These are phyloP conservation scores for Perizoma affinitatum DNA, from an alignment of 2,888 invertebrate species.

Conservation along the genomic window DNA sequence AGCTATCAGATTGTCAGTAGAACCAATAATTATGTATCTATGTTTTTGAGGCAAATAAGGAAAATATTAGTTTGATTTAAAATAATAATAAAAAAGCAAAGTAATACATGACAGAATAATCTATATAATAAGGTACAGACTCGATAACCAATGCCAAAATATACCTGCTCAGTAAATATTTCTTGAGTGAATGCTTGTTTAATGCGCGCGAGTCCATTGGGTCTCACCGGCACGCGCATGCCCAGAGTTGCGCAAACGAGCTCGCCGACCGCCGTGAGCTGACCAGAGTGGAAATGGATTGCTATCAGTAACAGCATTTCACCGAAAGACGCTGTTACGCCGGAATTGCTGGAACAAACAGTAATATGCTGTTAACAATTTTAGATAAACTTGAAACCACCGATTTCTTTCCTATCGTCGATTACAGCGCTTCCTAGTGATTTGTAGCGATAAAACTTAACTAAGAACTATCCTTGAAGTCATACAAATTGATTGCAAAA, in stretches of 20 bases:
- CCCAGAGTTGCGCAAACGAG: conserved; percentile 96
- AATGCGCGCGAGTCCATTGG: conserved; percentile 93
- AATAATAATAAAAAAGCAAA: no score
- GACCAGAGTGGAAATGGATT: conserved; percentile 98
- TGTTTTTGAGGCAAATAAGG: no score
- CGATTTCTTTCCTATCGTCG: no score
- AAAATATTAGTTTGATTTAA: background rate
- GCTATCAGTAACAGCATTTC: conserved; percentile 98
- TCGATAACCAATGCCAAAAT: background rate
- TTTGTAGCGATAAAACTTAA: no score
- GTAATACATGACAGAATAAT: no score
- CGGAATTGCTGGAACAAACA: conserved; percentile 86
- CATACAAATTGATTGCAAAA: no score
- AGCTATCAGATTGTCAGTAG: no score
- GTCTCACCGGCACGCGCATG: conserved; percentile 95
- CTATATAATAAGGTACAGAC: no score
- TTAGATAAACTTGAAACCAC: background rate
- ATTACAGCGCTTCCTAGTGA: no score
- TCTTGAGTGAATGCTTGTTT: conserved; percentile 98
- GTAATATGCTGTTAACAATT: background rate
- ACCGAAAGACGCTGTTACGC: conserved; percentile 94
- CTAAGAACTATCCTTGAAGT: no score
- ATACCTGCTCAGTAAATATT: conserved; percentile 97
- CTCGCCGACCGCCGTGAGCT: conserved; percentile 96
- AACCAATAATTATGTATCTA: no score